Evolutionary conservation across 2,113 vertebrate species (phyloP), one percentile per base, ranked within the genome.

Genomic region (Bungarus multicinctus): DNA sequence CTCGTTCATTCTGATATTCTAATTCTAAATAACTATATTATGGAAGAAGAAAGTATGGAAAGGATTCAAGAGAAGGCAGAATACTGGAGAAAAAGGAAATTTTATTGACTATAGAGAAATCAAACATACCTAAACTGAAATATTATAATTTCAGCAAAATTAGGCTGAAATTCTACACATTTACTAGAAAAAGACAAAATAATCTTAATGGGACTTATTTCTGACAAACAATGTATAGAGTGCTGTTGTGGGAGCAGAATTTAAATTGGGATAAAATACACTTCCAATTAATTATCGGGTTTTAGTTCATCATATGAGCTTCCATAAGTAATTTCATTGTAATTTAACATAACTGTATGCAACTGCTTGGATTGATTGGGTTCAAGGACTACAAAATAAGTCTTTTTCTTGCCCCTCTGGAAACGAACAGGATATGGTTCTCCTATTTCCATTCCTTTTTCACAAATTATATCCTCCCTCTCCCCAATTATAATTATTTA

Each of bases 401-500:
- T 23, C n/a, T 92, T 5, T 50, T 14, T 88, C 50, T 55, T 53
- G 20, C 52, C 86, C 55, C 47, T 25, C 23, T 92, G 34, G 81
- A 89, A 43, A 54, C 12, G 12, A 85, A 85, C 12, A 89, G 14
- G 16, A 85, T 93, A 45, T 43, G 52, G 5, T 58, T 64, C 27
- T 34, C 20, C 50, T 53, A 58, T 57, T 50, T 10, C 90, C 87
- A 58, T 47, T 93, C 47, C 86, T 91, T 50, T 89, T 85, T 47
- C 30, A 88, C 11, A 47, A 34, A 55, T 45, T 85, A 11, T 69
- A 52, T 85, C 64, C 87, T 85, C 89, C 53, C 14, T 85, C 54
- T 34, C 27, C 53, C 27, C 43, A 25, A 8, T 88, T 53, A 91
- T 58, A 91, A 88, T 81, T 74, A 93, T 89, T 89, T 93, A 93